Base-by-base conservation (phyloP, 2,888 invertebrate species). In the Plemyria rubiginata region DNA sequence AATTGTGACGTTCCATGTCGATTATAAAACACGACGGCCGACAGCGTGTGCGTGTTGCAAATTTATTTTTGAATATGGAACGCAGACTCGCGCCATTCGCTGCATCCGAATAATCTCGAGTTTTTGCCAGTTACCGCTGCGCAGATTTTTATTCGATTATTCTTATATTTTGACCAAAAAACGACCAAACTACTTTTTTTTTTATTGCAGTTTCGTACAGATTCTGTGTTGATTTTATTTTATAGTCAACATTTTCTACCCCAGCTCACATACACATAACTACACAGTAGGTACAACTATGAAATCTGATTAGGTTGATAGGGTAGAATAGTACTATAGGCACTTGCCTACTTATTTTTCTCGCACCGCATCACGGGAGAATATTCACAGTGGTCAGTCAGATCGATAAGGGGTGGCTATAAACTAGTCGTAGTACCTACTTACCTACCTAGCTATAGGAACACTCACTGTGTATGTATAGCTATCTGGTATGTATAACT, bases 41-140 rank as follows among this genome's bases (percentile, higher is more conserved):
- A 70, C 76, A 84, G 86, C 82, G 84, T 80, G 84, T 77, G 88
- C 83, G 86, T 82, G 84, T 85, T 82, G 85, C 89, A 81, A 87
- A 92, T 92, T 91, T 92, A 92, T 92, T 92, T 92, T 92, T 91
- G 92, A 90, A 92, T 90, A 87, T 91, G 86, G 92, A 91, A 91
- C 91, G 91, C 91, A 89, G 88, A 88, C 89, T 90, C 84, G 83
- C 89, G 85, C 89, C 84, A 88, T 89, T 90, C 88, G 85, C 86
- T 83, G 84, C 82, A 82, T 79, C 77, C 81, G 82, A 82, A 86
- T 85, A 82, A 84, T 88, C 77, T 79, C 75, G 82, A 78, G 81
- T 85, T 87, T 80, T 88, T 87, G 81, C 77, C 80, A 70, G 78
- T 79, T 76, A 67, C 68, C 49, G 48, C 22, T 57, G 56, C 50